Evolutionary conservation across 2,113 vertebrate genomes (phyloP).

Genomic region (Laterallus jamaicensis): DNA sequence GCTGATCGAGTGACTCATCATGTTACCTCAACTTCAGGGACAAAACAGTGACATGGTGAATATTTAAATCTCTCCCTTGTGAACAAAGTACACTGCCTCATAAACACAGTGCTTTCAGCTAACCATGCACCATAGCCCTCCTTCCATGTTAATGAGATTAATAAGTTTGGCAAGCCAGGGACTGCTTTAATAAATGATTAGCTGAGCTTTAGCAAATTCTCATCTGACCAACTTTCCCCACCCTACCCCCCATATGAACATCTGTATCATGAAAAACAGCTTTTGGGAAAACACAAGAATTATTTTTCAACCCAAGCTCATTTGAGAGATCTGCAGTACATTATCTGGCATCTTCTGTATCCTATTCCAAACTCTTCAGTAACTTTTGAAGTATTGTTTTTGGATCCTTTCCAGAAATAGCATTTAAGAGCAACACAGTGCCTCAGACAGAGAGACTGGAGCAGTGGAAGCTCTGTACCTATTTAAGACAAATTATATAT

Average conservation of each 20-base stretch:
- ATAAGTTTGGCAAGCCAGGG: slow-evolving; percentile 42
- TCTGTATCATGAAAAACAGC: background rate
- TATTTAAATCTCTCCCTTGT: slow-evolving; percentile 46
- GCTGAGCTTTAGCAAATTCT: slow-evolving; percentile 55
- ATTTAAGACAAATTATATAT: slow-evolving; percentile 54
- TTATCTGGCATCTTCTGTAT: background rate
- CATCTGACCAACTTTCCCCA: slow-evolving; percentile 40
- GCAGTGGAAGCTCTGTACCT: slow-evolving; percentile 32
- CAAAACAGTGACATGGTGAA: slow-evolving; percentile 5
- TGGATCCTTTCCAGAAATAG: background rate
- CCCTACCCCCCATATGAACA: background rate
- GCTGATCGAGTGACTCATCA: slow-evolving; percentile 41
- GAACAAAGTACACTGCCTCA: background rate
- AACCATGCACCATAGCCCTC: background rate
- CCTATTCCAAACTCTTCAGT: background rate
- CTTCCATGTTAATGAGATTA: slow-evolving; percentile 65
- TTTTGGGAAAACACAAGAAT: background rate
- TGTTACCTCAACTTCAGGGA: slow-evolving; percentile 5
- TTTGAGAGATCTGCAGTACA: background rate
- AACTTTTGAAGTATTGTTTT: slow-evolving; percentile 34
- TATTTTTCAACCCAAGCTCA: background rate
- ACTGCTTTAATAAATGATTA: slow-evolving; percentile 68
- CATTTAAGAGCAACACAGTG: background rate
- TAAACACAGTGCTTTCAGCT: slow-evolving; percentile 30
- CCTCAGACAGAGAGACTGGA: background rate